Percentiles rank a stretch among this genome's conserved stretches.
Conservation (phyloP, 2,888 invertebrate species). For the Drosophila fulvimacula region DNA sequence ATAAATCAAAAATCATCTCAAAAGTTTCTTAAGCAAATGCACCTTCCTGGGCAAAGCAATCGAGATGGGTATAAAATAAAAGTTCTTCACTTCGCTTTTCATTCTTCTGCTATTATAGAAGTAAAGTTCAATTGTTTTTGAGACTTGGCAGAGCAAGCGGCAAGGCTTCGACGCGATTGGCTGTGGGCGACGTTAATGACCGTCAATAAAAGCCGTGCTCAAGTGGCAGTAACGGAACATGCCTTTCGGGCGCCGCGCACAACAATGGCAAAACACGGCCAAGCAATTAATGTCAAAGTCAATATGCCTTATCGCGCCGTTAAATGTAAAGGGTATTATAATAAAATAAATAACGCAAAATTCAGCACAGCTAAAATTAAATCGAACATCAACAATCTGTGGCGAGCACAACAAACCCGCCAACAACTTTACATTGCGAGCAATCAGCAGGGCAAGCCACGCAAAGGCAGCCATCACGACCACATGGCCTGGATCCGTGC, state of each 20-base stretch:
- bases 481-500: constrained; percentile 1
- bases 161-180: constrained; percentile 30
- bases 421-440: constrained; percentile 39
- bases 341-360: constrained; percentile 79
- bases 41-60: constrained; percentile 2
- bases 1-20: background rate
- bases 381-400: constrained; percentile 78
- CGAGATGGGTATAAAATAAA: background rate
- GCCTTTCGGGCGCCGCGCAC: constrained; percentile 32
- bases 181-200: constrained; percentile 70
- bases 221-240: constrained; percentile 62
- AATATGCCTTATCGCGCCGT: constrained; percentile 77
- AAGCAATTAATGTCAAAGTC: constrained; percentile 77
- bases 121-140: constrained; percentile 20
- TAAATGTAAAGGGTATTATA: constrained; percentile 79
- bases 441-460: constrained; percentile 29
- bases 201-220: constrained; percentile 78
- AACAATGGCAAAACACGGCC: constrained; percentile 50
- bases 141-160: constrained; percentile 3
- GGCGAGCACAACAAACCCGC: constrained; percentile 42
- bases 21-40: constrained; percentile 7
- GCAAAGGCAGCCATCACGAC: constrained; percentile 22
- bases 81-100: background rate
- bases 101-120: background rate
- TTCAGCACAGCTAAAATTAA: constrained; percentile 75